Evolutionary conservation across 2,888 invertebrate genomes (phyloP).

Genomic region (Heliconius erato): DNA sequence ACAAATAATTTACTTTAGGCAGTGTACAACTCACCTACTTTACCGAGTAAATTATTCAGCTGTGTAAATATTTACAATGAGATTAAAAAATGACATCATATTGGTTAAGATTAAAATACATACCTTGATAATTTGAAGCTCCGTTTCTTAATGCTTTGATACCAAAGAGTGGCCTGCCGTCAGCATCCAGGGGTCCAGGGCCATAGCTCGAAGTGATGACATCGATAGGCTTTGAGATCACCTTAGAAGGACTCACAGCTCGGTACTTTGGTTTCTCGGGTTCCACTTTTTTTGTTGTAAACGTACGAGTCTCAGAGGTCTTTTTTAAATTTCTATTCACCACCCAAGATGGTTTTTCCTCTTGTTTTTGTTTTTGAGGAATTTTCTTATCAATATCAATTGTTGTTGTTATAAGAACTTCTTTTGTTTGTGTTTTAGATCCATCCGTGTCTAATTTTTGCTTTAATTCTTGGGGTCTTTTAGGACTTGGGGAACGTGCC

Average conservation of each 20-base stretch:
- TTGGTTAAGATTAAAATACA: constrained; percentile 42
- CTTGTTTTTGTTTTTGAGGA: constrained; percentile 70
- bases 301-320: constrained; percentile 74
- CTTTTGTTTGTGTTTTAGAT: constrained; percentile 56
- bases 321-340: constrained; percentile 87
- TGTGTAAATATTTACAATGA: constrained; percentile 44
- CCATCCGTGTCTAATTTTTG: constrained; percentile 59
- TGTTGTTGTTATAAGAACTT: constrained; percentile 70
- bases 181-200: constrained; percentile 92
- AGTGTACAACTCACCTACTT: not conserved
- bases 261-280: constrained; percentile 75
- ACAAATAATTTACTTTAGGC: not conserved
- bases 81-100: constrained; percentile 32
- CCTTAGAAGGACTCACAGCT: constrained; percentile 73
- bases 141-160: constrained; percentile 89
- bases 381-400: constrained; percentile 70
- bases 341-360: constrained; percentile 88
- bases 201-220: constrained; percentile 93
- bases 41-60: constrained; percentile 25
- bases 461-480: constrained; percentile 55
- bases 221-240: constrained; percentile 83
- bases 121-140: constrained; percentile 88
- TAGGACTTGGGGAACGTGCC: constrained; percentile 69
- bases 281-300: constrained; percentile 75
- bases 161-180: constrained; percentile 92